Evolutionary conservation across 2,888 invertebrate species (phyloP), one percentile per base, ranked within the genome.

Genomic region (Amblyjoppa fuscipennis): DNA sequence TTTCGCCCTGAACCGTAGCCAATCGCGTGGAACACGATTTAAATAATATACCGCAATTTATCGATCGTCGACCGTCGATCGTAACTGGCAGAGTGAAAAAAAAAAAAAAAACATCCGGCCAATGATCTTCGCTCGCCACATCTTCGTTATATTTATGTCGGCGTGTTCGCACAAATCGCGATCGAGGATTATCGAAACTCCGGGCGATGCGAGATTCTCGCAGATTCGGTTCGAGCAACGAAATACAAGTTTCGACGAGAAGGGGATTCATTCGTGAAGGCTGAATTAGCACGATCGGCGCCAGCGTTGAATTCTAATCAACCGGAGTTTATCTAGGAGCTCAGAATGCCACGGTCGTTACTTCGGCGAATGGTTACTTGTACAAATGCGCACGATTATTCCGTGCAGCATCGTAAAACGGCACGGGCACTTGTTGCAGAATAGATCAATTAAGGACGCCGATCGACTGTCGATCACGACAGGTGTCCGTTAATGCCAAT

Each of bases 301-400:
- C 31, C 76, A 61, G 68, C 25, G 59, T 7, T 45, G 64, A 71
- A 71, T 85, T 76, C 49, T 80, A 79, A 82, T 82, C 76, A 59
- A 73, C 45, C 53, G 45, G 28, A 16, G 51, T 45, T 83, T 82
- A 74, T 83, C 82, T 61, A 56, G 59, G 25, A 76, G 77, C 71
- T 64, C 56, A 83, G 82, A 83, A 85, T 83, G 85, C 73, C 85
- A 85, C 73, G 82, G 82, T 82, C 85, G 85, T 80, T 76, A 51
- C 77, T 49, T 74, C 56, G 66, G 28, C 64, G 76, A 73, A 84
- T n/a, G 81, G 56, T 74, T 59, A n/a, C 5, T 51, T 25, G 53
- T 56, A 61, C 61, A 61, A 61, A 61, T 31, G 61, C 31, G 5
- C 4, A 16, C 61, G 11, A 31, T 61, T 31, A 61, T 61, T 61